A percentile compares a stretch with the other conserved stretches of the same genome.
Evolutionary conservation across 2,797 vertebrate genomes (phyloP).

Genomic region (Rhyacichthys aspro): DNA sequence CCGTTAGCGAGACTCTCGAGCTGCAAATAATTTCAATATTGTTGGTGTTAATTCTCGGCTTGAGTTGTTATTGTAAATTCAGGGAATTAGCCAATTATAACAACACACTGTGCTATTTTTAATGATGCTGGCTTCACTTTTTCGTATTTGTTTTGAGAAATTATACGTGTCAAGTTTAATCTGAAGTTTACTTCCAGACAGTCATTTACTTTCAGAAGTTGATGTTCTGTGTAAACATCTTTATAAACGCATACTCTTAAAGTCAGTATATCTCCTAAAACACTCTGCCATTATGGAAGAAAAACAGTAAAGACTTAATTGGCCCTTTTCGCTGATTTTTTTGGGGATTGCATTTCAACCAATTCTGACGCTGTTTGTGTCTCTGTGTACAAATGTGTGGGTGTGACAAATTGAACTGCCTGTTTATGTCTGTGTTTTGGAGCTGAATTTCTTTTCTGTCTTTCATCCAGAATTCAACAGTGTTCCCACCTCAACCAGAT

Average conservation of each 20-base stretch:
- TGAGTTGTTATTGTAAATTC: too few species aligned
- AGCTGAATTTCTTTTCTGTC: background rate
- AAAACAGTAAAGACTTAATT: constrained; percentile 49
- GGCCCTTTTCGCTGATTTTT: constrained; percentile 60
- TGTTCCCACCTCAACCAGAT: constrained; percentile 94
- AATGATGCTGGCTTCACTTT: background rate
- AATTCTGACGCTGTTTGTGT: constrained; percentile 5
- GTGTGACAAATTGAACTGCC: constrained; percentile 7
- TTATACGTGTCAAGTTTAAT: background rate
- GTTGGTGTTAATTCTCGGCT: background rate
- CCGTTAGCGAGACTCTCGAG: background rate
- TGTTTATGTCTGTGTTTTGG: constrained; percentile 1
- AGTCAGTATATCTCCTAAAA: background rate
- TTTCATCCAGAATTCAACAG: constrained; percentile 84
- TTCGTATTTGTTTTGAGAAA: background rate
- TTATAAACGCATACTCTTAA: background rate
- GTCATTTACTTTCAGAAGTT: background rate
- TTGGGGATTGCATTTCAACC: constrained; percentile 41
- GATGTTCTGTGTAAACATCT: background rate
- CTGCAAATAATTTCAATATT: background rate
- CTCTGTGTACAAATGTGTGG: constrained; percentile 4
- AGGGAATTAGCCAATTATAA: too few species aligned
- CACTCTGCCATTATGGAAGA: background rate
- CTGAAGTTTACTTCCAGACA: background rate
- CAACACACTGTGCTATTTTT: too few species aligned